Evolutionary conservation across 1,140 invertebrate genomes (phyloP).

Genomic region (Drosophila quadrilineata): DNA sequence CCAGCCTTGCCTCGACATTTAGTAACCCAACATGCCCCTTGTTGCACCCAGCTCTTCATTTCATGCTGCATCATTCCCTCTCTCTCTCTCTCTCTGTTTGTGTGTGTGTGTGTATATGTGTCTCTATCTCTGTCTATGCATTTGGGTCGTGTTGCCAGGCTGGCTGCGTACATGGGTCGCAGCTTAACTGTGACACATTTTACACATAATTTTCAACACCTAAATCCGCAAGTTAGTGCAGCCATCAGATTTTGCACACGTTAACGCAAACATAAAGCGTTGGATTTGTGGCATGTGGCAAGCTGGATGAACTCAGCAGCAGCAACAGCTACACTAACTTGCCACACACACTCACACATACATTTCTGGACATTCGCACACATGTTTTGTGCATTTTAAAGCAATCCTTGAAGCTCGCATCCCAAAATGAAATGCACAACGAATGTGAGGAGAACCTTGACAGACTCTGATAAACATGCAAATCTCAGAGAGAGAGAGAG

Average conservation of each 20-base stretch:
- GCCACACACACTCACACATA: not conserved
- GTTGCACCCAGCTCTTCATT: constrained; percentile 1
- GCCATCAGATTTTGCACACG: constrained; percentile 76
- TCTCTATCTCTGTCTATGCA: not conserved
- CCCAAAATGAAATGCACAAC: constrained; percentile 34
- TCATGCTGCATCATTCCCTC: not conserved
- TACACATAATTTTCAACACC: constrained; percentile 78
- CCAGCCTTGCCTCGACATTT: constrained; percentile 67
- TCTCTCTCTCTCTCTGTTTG: not conserved
- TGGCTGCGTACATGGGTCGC: constrained; percentile 43
- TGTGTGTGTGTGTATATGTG: not conserved
- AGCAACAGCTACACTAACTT: not conserved
- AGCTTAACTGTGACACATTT: constrained; percentile 77
- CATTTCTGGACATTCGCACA: not conserved
- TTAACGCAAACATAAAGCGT: constrained; percentile 77
- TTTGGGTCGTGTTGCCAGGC: no score
- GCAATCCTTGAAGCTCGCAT: not conserved
- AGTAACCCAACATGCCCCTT: constrained; percentile 49
- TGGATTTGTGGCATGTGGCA: constrained; percentile 53
- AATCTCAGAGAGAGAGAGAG: no score
- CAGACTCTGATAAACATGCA: no score
- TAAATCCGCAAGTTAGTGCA: constrained; percentile 78
- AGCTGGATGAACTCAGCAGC: constrained; percentile 1
- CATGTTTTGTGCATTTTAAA: constrained; percentile 52
- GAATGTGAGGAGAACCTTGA: no score